Evolutionary conservation across 2,797 vertebrate genomes (phyloP).

Genomic region (Ptychadena robeensis): DNA sequence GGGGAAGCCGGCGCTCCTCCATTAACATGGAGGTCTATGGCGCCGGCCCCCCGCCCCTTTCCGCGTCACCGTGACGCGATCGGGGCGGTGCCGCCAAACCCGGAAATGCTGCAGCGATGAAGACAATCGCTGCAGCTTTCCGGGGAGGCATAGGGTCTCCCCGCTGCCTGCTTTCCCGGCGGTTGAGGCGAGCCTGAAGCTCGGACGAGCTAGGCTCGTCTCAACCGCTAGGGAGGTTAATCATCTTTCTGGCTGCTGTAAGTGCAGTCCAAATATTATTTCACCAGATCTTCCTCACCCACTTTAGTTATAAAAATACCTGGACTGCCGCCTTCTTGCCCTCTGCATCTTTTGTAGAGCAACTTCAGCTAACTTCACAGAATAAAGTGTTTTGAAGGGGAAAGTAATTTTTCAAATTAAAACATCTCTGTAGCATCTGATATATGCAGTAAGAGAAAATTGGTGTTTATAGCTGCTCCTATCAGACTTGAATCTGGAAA

Average conservation of each 20-base stretch:
- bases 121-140: no score
- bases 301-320: conserved; percentile 5
- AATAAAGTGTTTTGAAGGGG: conserved; percentile 9
- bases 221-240: no score
- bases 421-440: not conserved
- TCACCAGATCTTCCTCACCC: not conserved
- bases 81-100: no score
- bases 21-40: no score
- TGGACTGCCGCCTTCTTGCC: conserved; percentile 14
- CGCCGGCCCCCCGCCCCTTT: no score
- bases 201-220: no score
- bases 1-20: no score
- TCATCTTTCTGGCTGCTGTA: not conserved
- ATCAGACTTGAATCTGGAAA: not conserved
- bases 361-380: not conserved
- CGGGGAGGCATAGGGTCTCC: no score
- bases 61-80: no score
- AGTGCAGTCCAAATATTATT: not conserved
- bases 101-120: no score
- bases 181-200: no score
- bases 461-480: not conserved
- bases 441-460: not conserved
- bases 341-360: conserved; percentile 3
- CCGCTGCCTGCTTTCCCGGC: no score
- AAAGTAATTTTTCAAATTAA: conserved; percentile 26